Evolutionary conservation across 2,113 vertebrate species (phyloP).

Genomic region (Dryoscopus gambensis): DNA sequence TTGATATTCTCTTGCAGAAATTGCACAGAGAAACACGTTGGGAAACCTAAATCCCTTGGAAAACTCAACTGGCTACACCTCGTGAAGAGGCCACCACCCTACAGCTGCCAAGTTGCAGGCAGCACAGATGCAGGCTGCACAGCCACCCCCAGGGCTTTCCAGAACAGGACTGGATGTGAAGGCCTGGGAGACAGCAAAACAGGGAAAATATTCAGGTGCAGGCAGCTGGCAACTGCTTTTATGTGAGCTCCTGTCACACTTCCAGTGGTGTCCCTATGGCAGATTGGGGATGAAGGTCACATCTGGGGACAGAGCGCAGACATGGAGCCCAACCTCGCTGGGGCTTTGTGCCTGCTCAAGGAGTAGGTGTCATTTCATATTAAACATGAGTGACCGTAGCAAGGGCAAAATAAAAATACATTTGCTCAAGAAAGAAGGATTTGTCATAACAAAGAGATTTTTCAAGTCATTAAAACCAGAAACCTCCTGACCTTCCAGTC

Average conservation of each 20-base stretch:
- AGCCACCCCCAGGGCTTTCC: rapidly evolving
- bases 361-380: neutral
- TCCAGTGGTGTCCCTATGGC: rapidly evolving
- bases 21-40: neutral
- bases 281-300: neutral
- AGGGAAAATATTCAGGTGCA: neutral
- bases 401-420: conserved; percentile 21
- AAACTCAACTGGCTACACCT: neutral
- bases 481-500: conserved; percentile 29
- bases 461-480: conserved; percentile 19
- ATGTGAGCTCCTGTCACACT: neutral
- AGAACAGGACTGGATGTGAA: rapidly evolving
- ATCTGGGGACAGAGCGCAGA: neutral
- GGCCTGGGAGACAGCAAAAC: neutral
- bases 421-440: neutral
- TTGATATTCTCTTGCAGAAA: neutral
- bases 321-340: neutral
- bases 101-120: neutral
- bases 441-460: conserved; percentile 33
- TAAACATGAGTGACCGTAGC: neutral
- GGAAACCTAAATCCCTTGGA: neutral
- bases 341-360: neutral
- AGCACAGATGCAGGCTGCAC: neutral
- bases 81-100: neutral
- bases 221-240: neutral